Conservation (phyloP, 2,797 vertebrate genomes). For the Acanthopagrus latus region DNA sequence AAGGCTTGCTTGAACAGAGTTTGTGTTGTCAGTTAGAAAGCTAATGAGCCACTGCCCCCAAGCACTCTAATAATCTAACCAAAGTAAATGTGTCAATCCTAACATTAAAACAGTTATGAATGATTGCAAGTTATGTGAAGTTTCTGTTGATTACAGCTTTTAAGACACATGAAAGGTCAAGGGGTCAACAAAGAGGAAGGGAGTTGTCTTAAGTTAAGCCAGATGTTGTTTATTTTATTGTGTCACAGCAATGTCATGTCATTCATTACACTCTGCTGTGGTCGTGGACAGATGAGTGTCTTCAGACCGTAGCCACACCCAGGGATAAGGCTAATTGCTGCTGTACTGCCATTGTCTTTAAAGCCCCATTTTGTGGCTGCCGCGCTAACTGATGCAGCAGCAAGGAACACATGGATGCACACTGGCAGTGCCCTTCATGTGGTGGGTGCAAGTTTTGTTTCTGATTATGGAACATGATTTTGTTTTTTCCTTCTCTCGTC, state of each 20-base stretch:
- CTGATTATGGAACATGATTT: slow-evolving; percentile 82
- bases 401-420: slow-evolving; percentile 74
- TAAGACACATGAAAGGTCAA: slow-evolving; percentile 42
- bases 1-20: neutral
- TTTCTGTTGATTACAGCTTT: slow-evolving; percentile 30
- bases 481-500: slow-evolving; percentile 59
- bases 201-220: slow-evolving; percentile 54
- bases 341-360: slow-evolving; percentile 78
- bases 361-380: slow-evolving; percentile 76
- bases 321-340: slow-evolving; percentile 77
- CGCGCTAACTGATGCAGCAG: slow-evolving; percentile 74
- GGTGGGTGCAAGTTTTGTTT: slow-evolving; percentile 77
- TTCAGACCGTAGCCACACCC: slow-evolving; percentile 68
- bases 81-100: neutral
- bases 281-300: slow-evolving; percentile 66
- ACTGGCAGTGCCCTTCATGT: slow-evolving; percentile 76
- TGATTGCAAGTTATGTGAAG: neutral
- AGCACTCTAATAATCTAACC: neutral
- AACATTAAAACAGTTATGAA: neutral
- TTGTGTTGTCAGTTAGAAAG: neutral
- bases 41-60: neutral
- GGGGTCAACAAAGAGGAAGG: slow-evolving; percentile 60
- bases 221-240: slow-evolving; percentile 79
- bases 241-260: slow-evolving; percentile 69
- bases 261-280: slow-evolving; percentile 75